phyloP scores from a whole-genome alignment of 2,113 vertebrate species.

The Lamprotornis superbus region DNA sequence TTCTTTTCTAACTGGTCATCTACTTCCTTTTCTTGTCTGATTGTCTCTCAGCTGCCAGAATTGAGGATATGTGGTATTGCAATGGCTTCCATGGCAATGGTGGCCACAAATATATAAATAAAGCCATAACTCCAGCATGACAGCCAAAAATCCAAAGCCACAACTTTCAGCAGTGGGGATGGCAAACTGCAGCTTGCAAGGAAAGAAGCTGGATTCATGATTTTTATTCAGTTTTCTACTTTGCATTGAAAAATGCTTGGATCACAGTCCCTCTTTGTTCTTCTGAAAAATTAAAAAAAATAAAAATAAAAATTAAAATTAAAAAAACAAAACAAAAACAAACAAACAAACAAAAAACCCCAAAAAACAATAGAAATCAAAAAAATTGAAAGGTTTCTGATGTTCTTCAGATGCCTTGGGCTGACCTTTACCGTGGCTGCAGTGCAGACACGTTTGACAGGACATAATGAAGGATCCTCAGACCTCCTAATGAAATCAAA shows the following conservation, averaged over 20 bases:
- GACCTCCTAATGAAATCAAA: neutral
- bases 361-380: too few relatives aligned
- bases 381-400: neutral
- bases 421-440: neutral
- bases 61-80: neutral
- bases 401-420: neutral
- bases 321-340: neutral
- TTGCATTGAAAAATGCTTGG: neutral
- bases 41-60: neutral
- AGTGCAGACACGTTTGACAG: neutral
- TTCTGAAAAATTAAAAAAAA: neutral
- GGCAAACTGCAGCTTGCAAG: neutral
- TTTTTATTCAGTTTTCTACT: neutral
- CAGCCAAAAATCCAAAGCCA: neutral
- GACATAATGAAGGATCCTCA: neutral
- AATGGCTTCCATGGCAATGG: neutral
- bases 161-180: neutral
- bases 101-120: neutral
- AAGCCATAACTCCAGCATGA: neutral
- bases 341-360: too few relatives aligned
- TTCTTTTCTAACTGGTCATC: neutral
- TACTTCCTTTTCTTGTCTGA: neutral
- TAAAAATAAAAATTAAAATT: too few relatives aligned
- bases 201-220: neutral
- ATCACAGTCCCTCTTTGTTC: neutral